Conservation (phyloP, 2,113 vertebrate genomes). For the Serinus canaria region DNA sequence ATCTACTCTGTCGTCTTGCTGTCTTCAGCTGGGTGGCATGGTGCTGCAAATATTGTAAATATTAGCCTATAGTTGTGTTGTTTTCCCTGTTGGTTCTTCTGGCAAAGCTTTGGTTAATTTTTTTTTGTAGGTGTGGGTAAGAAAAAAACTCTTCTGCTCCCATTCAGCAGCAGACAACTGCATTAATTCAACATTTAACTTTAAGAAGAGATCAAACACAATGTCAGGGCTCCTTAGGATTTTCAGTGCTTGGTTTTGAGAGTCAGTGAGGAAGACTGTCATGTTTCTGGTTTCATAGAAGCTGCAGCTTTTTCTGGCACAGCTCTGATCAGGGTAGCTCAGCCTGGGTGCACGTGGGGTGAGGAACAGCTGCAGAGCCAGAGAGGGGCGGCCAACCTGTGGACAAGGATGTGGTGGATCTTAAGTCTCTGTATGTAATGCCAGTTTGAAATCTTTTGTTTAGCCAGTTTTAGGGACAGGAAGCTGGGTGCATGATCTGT, state of each 20-base stretch:
- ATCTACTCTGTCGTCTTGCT: not conserved
- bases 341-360: rapidly evolving
- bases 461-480: not conserved
- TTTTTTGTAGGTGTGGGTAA: not conserved
- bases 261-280: not conserved
- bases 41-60: not conserved
- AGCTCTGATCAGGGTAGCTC: not conserved
- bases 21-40: not conserved
- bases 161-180: not conserved
- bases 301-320: not conserved
- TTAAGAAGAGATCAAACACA: not conserved
- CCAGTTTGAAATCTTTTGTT: not conserved
- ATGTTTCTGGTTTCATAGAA: not conserved
- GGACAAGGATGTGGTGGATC: not conserved
- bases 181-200: not conserved
- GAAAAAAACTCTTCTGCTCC: not conserved
- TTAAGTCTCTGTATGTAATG: not conserved
- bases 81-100: not conserved
- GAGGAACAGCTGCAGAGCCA: not conserved
- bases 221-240: not conserved
- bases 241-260: not conserved
- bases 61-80: not conserved
- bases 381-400: not conserved
- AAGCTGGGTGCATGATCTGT: not conserved
- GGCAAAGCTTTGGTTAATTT: not conserved